phyloP scores from a whole-genome alignment of 2,888 invertebrate genomes.

The Polia nebulosa region DNA sequence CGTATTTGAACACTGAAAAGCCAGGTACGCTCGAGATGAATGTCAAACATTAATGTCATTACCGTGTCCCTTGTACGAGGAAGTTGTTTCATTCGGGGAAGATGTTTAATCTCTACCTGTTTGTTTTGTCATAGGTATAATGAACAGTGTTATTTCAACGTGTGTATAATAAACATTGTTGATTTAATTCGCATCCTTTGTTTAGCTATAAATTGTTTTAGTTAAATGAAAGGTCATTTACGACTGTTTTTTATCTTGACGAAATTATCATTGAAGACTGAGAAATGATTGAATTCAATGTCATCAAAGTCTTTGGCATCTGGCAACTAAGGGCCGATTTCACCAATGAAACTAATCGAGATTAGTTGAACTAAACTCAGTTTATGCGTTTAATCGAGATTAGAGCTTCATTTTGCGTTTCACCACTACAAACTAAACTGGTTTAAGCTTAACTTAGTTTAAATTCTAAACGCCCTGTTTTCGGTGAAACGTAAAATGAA shows the following conservation, averaged over 20 bases:
- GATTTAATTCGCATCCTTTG: background rate
- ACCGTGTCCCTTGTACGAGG: slow-evolving; percentile 32
- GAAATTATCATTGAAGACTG: background rate
- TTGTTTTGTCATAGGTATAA: slow-evolving; percentile 16
- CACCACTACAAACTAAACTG: no score
- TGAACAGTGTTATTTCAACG: background rate
- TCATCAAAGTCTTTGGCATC: slow-evolving; percentile 10
- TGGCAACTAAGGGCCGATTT: no score
- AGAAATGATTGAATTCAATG: slow-evolving; percentile 5
- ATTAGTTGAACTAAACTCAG: no score
- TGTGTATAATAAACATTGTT: slow-evolving; percentile 19
- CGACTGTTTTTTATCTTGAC: background rate
- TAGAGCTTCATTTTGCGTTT: no score
- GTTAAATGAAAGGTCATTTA: background rate
- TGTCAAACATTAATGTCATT: slow-evolving; percentile 62
- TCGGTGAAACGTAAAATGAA: no score
- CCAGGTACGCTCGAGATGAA: slow-evolving; percentile 57
- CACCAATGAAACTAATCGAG: no score
- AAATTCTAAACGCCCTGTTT: no score
- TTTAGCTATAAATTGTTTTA: background rate
- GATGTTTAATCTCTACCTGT: slow-evolving; percentile 29
- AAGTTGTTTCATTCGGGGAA: slow-evolving; percentile 31
- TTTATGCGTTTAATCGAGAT: no score
- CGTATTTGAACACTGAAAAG: slow-evolving; percentile 40
- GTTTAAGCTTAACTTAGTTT: no score